phyloP scores from a whole-genome alignment of 2,113 vertebrate genomes.

The Nothobranchius furzeri region DNA sequence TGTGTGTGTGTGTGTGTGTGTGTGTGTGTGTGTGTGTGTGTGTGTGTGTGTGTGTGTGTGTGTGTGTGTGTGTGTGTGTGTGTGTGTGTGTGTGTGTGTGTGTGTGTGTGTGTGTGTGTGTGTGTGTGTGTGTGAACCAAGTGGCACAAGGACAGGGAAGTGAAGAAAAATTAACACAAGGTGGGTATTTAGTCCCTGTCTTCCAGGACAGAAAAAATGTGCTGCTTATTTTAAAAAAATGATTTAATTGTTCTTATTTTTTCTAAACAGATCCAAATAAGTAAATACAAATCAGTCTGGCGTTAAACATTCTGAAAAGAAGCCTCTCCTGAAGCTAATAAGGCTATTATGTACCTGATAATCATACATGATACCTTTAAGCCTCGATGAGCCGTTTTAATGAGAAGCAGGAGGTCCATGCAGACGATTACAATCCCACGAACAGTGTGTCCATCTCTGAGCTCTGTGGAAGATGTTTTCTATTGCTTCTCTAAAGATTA shows the following conservation, averaged over 20 bases:
- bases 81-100: not conserved
- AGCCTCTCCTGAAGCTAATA: constrained; percentile 21
- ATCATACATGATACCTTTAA: constrained; percentile 33
- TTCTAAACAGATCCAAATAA: constrained; percentile 23
- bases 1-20: constrained; percentile 17
- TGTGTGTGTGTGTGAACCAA: not conserved
- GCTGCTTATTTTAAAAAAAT: constrained; percentile 8
- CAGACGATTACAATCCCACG: constrained; percentile 22
- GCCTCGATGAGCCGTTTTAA: constrained; percentile 42
- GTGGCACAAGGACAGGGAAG: constrained; percentile 34
- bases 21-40: not conserved
- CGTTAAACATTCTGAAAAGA: constrained; percentile 19
- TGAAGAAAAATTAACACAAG: constrained; percentile 12
- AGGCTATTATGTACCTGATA: constrained; percentile 28
- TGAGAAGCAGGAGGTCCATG: constrained; percentile 32
- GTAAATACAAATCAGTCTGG: constrained; percentile 39
- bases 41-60: not conserved
- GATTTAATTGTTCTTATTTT: not conserved
- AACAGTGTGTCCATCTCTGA: constrained; percentile 18
- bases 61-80: constrained; percentile 11
- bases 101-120: not conserved
- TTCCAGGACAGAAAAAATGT: not conserved
- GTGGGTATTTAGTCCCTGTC: constrained; percentile 4
- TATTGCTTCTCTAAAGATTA: constrained; percentile 63
- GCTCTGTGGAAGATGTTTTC: constrained; percentile 46